These are phyloP conservation scores for Pseudococcus longispinus DNA, from an alignment of 2,888 invertebrate genomes.

Conservation along the genomic window DNA sequence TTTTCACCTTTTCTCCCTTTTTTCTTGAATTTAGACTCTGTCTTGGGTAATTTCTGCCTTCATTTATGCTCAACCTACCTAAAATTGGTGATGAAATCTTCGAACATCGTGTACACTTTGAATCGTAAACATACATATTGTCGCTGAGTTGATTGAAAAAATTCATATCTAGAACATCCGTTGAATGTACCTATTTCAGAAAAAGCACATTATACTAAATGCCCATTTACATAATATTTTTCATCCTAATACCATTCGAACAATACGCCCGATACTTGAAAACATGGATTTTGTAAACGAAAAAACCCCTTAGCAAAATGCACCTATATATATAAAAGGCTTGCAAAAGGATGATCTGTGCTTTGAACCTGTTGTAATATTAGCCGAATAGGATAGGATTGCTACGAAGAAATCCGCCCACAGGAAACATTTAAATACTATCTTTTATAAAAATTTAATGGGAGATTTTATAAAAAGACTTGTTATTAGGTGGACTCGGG, in stretches of 20 bases:
- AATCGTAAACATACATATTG: not conserved
- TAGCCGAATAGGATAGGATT: not conserved
- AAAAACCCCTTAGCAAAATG: not conserved
- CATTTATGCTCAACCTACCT: too few species aligned
- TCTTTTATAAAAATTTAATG: conserved; percentile 30
- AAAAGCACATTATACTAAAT: not conserved
- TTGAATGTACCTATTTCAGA: not conserved
- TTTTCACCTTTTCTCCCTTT: too few species aligned
- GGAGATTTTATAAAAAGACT: conserved; percentile 25
- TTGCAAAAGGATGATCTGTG: not conserved
- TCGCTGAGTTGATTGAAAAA: not conserved
- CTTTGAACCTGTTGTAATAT: conserved; percentile 33
- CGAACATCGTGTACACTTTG: too few species aligned
- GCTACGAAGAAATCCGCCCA: conserved; percentile 6
- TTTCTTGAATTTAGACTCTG: too few species aligned
- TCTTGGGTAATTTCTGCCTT: too few species aligned
- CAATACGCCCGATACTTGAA: not conserved
- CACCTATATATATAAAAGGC: not conserved
- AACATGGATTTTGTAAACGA: not conserved
- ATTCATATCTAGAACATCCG: not conserved
- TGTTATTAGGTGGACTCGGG: not conserved
- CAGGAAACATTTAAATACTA: conserved; percentile 42
- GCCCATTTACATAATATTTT: not conserved
- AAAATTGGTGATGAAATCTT: too few species aligned
- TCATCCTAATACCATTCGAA: not conserved